Evolutionary conservation across 53 echinoderm and acorn worm genomes (phyloP), one percentile per base, ranked within the genome.

Genomic region (Glandiceps talaboti): DNA sequence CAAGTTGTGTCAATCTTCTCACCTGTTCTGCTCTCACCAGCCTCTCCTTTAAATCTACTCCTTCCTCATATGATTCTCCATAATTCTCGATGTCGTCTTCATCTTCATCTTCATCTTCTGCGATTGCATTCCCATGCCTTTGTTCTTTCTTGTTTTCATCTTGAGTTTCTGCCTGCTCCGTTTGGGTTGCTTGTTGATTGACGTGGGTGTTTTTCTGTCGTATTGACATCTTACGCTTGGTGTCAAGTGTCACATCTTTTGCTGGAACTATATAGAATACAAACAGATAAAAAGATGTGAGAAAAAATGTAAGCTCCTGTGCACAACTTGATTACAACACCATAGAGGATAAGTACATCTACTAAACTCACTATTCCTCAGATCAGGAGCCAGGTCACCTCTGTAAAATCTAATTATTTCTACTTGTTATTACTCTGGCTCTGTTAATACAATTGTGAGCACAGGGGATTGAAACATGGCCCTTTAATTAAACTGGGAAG

Each of bases 121-220:
- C 6, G 64, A 6, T 12, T 45, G 6, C 6, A 45, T 45, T 20
- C 6, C 6, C 64, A 45, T 12, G 64, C 64, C n/a, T n/a, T n/a
- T n/a, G n/a, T n/a, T 45, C 64, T 45, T 45, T 45, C 64, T 45
- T 45, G 64, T 45, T 45, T 20, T 45, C 64, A 45, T 45, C 64
- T 45, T 45, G 64, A 20, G 20, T 20, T 6, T 45, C 75, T 33
- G 83, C 78, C 20, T 83, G 85, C 30, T 94, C 91, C 0, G 94
- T 94, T 84, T 92, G 94, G 0, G 94, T 94, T 31, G 92, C 87
- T 28, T 92, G 92, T 79, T 94, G 92, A 27, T 85, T 85, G 30
- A 86, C 81, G 26, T 81, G 79, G 30, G 86, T 29, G 77, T 90
- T 83, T 80, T 79, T 84, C 87, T 88, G 88, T 29, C 93, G 87